Conservation (phyloP, 1,140 invertebrate species). For the silkworm (Bombyx mori) region ASM3026992v2 NC_085119.1:6894001-6894500, state of each 20-base stretch:
- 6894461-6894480: conserved; percentile 62
- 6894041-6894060: conserved; percentile 10
- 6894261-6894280: conserved; percentile 44
- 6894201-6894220: too few species aligned
- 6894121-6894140: conserved; percentile 1
- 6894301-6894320: conserved; percentile 23
- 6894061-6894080: conserved; percentile 9
- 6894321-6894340: conserved; percentile 32
- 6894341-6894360: conserved; percentile 35
- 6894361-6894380: conserved; percentile 6
- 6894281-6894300: conserved; percentile 59
- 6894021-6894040: conserved; percentile 55
- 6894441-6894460: conserved; percentile 52
- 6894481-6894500: conserved; percentile 50
- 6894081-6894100: conserved; percentile 15
- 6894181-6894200: too few species aligned
- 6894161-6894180: neutral
- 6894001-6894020: conserved; percentile 64
- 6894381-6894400: conserved; percentile 42
- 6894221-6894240: conserved; percentile 17
- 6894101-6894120: conserved; percentile 18
- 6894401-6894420: conserved; percentile 55
- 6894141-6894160: neutral
- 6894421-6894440: conserved; percentile 58
- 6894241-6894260: conserved; percentile 35